These are phyloP conservation scores for Drosophila paulistorum DNA, from an alignment of 1,140 invertebrate genomes.

Conservation along the genomic window DNA sequence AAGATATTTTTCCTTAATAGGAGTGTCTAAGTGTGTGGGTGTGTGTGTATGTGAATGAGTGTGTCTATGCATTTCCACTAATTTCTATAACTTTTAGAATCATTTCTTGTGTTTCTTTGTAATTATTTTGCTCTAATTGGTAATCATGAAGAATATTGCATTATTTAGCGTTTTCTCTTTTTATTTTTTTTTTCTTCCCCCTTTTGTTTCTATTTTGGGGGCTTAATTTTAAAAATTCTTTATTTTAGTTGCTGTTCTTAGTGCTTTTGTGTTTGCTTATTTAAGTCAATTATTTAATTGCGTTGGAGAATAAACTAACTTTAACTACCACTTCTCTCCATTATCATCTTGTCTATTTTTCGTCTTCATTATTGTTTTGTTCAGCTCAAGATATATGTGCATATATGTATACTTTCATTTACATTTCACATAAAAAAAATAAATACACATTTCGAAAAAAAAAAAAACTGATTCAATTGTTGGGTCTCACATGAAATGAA, in stretches of 20 bases:
- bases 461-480: conserved; percentile 15
- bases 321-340: conserved; percentile 14
- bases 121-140: conserved; percentile 19
- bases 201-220: conserved; percentile 46
- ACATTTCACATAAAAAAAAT: conserved; percentile 43
- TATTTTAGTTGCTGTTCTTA: conserved; percentile 33
- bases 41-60: not conserved
- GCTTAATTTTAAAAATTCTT: not conserved
- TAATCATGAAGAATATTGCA: conserved; percentile 39
- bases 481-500: conserved; percentile 35
- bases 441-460: not conserved
- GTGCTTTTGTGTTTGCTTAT: conserved; percentile 37
- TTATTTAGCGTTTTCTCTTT: conserved; percentile 38
- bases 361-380: conserved; percentile 76
- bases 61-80: not conserved
- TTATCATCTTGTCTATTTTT: conserved; percentile 49
- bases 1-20: conserved; percentile 3
- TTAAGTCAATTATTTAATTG: conserved; percentile 18
- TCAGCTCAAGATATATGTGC: conserved; percentile 70
- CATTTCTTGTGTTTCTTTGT: not conserved
- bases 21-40: not conserved
- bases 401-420: conserved; percentile 46
- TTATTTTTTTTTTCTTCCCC: conserved; percentile 7
- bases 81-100: conserved; percentile 6
- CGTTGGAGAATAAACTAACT: conserved; percentile 9